These are phyloP conservation scores for Rafetus swinhoei DNA, from an alignment of 2,113 vertebrate genomes.

Conservation along the genomic window DNA sequence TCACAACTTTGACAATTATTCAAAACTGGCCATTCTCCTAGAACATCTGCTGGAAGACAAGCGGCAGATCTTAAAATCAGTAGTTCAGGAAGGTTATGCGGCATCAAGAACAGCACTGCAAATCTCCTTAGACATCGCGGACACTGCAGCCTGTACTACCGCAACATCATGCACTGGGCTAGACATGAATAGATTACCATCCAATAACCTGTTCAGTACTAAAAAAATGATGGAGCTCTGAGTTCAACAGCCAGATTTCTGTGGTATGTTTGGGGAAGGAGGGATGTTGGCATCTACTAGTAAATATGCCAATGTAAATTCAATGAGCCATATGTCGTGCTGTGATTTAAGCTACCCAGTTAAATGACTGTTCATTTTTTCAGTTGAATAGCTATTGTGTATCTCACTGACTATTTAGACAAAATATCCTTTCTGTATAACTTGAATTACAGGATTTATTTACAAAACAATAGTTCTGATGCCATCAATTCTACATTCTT, in stretches of 20 bases:
- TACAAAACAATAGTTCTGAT: neutral
- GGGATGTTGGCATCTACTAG: neutral
- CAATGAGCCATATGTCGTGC: neutral
- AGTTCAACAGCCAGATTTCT: neutral
- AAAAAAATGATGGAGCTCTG: neutral
- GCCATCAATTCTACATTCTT: too few species aligned
- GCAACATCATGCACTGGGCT: neutral
- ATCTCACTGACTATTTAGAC: neutral
- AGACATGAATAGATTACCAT: conserved; percentile 5
- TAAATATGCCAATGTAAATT: neutral
- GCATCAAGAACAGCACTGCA: too few species aligned
- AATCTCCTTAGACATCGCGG: too few species aligned
- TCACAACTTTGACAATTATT: too few species aligned
- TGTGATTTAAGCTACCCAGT: neutral
- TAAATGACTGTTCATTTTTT: neutral
- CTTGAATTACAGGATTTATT: neutral
- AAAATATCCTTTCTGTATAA: neutral
- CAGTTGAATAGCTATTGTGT: neutral
- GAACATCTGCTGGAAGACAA: too few species aligned
- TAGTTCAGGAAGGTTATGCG: too few species aligned
- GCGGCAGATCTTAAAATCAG: too few species aligned
- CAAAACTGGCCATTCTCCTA: too few species aligned
- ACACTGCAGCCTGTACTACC: too few species aligned
- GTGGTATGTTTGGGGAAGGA: neutral
- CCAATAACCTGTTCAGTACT: neutral